Base-by-base conservation (phyloP, 2,888 invertebrate genomes). In the Odontocolon sp. region DNA sequence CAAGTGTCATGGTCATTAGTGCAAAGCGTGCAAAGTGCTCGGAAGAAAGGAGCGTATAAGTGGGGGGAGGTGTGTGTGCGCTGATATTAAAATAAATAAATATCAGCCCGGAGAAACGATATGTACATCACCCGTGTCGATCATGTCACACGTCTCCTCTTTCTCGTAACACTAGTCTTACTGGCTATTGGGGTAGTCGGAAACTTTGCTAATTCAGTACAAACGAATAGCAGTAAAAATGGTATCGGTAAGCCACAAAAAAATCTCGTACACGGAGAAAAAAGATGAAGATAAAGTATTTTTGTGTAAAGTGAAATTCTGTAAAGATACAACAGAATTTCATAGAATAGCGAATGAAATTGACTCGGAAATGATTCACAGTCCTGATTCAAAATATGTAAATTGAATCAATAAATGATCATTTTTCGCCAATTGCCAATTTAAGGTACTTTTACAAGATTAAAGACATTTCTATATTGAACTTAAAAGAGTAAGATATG, bases 81-180 rank as follows among this genome's bases (percentile, higher is more conserved):
- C n/a, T 4, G 5, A 8, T n/a, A 31, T 9, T 45, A 33, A 47
- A 3, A 63, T 31, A 6, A 42, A 45, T 8, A 11, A n/a, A 21
- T 21, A n/a, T 63, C 33, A 33, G 11, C 14, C 21, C 21, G 63
- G 9, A 8, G 21, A 18, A 47, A 11, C 45, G 47, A 75, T 64
- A 75, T 75, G 74, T 42, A 64, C 57, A 36, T n/a, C 4, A 63
- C 11, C 11, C 18, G 61, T 45, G 52, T 16, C 31, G 21, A 56
- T 14, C n/a, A 56, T 38, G 21, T 54, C n/a, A 3, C 52, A 36
- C 36, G 66, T 54, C 6, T 64, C 5, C 45, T 16, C 16, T n/a
- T 56, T 31, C 33, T 67, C 40, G 18, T 67, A 21, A 16, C 47
- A 50, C 28, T 57, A 1, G 11, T 67, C 9, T 26, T 76, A 38